Evolutionary conservation across 2,113 vertebrate genomes (phyloP).

Genomic region (Tautogolabrus adspersus): DNA sequence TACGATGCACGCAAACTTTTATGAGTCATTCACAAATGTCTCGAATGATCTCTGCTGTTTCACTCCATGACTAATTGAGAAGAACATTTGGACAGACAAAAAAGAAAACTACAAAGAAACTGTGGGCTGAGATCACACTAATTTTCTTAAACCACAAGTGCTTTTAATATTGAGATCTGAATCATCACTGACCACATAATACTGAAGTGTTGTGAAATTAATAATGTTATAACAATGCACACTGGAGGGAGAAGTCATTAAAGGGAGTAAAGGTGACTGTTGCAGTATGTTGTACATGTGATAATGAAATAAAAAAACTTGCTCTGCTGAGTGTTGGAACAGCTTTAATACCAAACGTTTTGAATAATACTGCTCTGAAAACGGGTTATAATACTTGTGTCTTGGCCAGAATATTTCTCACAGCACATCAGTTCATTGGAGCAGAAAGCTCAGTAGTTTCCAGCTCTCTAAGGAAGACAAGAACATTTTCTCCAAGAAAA

Average conservation of each 20-base stretch:
- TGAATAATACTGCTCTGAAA: not conserved
- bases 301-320: conserved; percentile 66
- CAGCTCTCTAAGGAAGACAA: conserved; percentile 6
- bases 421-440: conserved; percentile 11
- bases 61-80: conserved; percentile 33
- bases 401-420: not conserved
- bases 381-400: not conserved
- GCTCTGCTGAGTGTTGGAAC: conserved; percentile 48
- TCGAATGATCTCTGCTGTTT: conserved; percentile 36
- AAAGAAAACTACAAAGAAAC: not conserved
- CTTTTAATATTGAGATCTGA: conserved; percentile 68
- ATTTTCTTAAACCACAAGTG: conserved; percentile 79
- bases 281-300: conserved; percentile 67
- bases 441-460: conserved; percentile 11
- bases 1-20: conserved; percentile 58
- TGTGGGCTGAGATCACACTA: conserved; percentile 49
- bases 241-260: conserved; percentile 30
- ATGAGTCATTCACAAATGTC: conserved; percentile 45
- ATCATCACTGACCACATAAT: conserved; percentile 60
- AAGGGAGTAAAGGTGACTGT: conserved; percentile 42
- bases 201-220: conserved; percentile 66
- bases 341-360: conserved; percentile 32
- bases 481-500: conserved; percentile 18
- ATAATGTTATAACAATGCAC: conserved; percentile 58
- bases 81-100: conserved; percentile 43